Percentiles rank a stretch among this genome's conserved stretches.
phyloP scores from a whole-genome alignment of 53 echinoderm and acorn worm species.

The Pentamera pediparva region DNA sequence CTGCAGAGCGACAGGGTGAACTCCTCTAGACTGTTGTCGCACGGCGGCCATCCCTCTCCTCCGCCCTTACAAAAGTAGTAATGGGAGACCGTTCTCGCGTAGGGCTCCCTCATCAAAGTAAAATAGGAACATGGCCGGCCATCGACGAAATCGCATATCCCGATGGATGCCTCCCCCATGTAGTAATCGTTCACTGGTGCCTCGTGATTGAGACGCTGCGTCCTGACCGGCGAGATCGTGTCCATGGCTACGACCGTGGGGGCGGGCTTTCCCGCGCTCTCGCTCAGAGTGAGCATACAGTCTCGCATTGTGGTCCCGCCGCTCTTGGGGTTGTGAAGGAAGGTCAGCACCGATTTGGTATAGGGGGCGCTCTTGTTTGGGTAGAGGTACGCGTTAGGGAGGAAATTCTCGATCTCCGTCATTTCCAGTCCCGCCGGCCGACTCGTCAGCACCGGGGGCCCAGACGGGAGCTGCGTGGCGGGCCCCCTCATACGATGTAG shows the following conservation, averaged over 20 bases:
- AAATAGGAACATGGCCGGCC: constrained; percentile 5
- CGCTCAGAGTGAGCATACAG: not conserved
- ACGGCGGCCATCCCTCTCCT: constrained; percentile 1
- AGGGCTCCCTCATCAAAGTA: constrained; percentile 17
- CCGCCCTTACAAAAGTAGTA: constrained; percentile 22
- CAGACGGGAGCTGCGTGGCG: too few relatives aligned
- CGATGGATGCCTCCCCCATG: constrained; percentile 13
- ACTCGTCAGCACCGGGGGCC: too few relatives aligned
- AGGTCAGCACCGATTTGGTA: not conserved
- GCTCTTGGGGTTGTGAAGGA: not conserved
- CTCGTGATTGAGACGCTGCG: not conserved
- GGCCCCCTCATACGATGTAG: too few relatives aligned
- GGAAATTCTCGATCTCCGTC: not conserved
- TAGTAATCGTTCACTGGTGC: not conserved
- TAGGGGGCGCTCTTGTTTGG: not conserved
- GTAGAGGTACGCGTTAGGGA: constrained; percentile 9
- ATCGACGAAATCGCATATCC: not conserved
- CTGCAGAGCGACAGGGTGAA: constrained; percentile 9
- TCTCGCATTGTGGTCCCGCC: not conserved
- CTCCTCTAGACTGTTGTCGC: constrained; percentile 10
- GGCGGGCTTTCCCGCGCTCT: not conserved
- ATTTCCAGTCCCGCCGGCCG: not conserved
- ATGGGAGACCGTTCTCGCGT: constrained; percentile 18
- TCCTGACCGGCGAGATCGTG: not conserved
- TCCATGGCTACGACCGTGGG: not conserved